Base-by-base conservation (phyloP, 2,797 vertebrate genomes). In the Capromys pilorides region DNA sequence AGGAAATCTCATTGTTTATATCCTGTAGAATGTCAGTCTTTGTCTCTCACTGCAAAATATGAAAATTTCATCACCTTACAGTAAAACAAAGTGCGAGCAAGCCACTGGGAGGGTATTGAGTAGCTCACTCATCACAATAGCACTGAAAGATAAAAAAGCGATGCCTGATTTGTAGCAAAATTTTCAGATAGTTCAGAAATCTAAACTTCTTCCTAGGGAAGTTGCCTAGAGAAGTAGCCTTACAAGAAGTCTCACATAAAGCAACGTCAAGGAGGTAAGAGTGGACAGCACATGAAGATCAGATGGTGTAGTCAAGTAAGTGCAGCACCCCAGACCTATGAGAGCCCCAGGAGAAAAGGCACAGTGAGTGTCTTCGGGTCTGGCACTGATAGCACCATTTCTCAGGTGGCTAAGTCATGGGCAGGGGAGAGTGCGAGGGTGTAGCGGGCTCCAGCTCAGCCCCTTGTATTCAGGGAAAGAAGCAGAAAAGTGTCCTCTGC, bases 271-370 rank as follows among this genome's bases (percentile, higher is more conserved):
- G n/a, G n/a, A n/a, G n/a, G n/a, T n/a, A n/a, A n/a, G n/a, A n/a
- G n/a, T n/a, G 26, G 66, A 45, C 1, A 79, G 11, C 49, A 28
- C 6, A 39, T 28, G 33, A 33, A 78, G 69, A 75, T 5, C 2
- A 14, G 49, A 31, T 6, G 4, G 57, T 26, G 33, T 36, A 54
- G 6, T 2, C 0, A 0, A 19, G 49, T 39, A 10, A 3, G 84
- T 0, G 0, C 1, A 18, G 39, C 33, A 78, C 18, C 22, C 45
- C 1, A 1, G 57, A 87, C 71, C 45, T 66, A 36, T 12, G 83
- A 12, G 67, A 28, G 2, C 3, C 19, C n/a, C 51, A 24, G 78
- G 57, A 90, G 31, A 45, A 82, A 95, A 57, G 64, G 45, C 1
- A 36, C 18, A 16, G 9, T 5, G 16, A 61, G 59, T 39, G 78